Base-by-base conservation (phyloP, 2,888 invertebrate genomes). In the Epirrhoe tristata region DNA sequence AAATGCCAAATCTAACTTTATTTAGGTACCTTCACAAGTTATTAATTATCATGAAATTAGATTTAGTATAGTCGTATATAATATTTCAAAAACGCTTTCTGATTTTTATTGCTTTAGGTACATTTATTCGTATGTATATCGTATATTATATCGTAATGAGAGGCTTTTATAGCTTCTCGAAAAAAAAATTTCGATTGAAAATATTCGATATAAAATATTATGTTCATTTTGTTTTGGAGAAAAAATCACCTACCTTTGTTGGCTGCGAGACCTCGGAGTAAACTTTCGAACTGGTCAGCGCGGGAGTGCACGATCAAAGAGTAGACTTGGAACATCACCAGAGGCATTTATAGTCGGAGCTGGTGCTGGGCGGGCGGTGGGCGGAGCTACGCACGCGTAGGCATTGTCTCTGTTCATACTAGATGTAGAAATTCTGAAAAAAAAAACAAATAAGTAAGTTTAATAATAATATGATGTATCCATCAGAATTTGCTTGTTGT, bases 321-420 rank as follows among this genome's bases (percentile, higher is more conserved):
- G 80, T 87, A 87, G 74, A 74, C 50, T 63, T 63, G 71, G 71
- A 67, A 63, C 63, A 65, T 70, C 67, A 77, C 73, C 74, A 69
- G 77, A 80, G 74, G 79, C 85, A 83, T 91, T 89, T 91, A 91
- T 91, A 91, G 83, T 76, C 72, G 76, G 39, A 12, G 24, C 39
- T 43, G 39, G 39, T 43, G 67, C 76, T 77, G 89, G 90, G 90
- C 90, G 90, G 89, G 76, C 69, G 71, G 82, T 78, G 76, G 91
- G 91, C 88, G 91, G 90, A 70, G 91, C 85, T 74, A 90, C 91
- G 90, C 91, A 88, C 78, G 91, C 91, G 91, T 90, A 81, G 75
- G 76, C 58, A 16, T 31, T n/a, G 31, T 61, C 60, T 58, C 50
- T 55, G 64, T 65, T 14, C 67, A 46, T 55, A 65, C 57, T 61